These are phyloP conservation scores for Caenorhabditis elegans DNA, from an alignment of 1,140 invertebrate species.

Conservation along the genomic window WBcel235 BX284606.5:10139501-10140000, in stretches of 20 bases:
- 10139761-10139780: not conserved
- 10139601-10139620: not conserved
- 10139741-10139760: not conserved
- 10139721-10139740: not conserved
- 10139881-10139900: conserved; percentile 18
- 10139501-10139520: not conserved
- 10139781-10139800: not conserved
- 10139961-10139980: conserved; percentile 34
- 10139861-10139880: conserved; percentile 24
- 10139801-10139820: not conserved
- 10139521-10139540: not conserved
- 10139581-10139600: not conserved
- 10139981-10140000: conserved; percentile 30
- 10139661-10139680: too few species aligned
- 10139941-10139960: conserved; percentile 8
- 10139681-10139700: not conserved
- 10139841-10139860: conserved; percentile 10
- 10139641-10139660: not conserved
- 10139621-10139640: not conserved
- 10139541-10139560: not conserved
- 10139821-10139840: conserved; percentile 12
- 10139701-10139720: conserved; percentile 4
- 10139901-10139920: conserved; percentile 27
- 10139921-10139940: conserved; percentile 37
- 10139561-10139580: not conserved